These are phyloP conservation scores for Psephotus haematonotus DNA, from an alignment of 2,113 vertebrate genomes.

Conservation along the genomic window DNA sequence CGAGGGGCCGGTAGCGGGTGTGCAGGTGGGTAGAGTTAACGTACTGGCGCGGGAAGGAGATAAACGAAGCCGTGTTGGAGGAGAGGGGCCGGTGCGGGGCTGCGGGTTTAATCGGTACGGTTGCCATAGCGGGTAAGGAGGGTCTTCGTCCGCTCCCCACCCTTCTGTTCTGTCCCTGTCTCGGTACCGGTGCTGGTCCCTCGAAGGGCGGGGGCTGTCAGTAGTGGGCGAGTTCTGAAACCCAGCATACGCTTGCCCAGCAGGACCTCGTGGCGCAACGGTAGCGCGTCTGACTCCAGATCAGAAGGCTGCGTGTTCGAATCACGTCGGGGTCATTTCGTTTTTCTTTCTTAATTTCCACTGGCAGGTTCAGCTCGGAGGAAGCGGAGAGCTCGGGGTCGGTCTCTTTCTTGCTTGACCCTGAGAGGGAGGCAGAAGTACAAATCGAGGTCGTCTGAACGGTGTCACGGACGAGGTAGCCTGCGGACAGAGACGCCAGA, in stretches of 20 bases:
- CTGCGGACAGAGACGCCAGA: neutral
- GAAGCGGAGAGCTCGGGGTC: fast-evolving
- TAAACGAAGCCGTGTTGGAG: neutral
- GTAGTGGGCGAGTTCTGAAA: neutral
- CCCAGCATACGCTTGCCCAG: fast-evolving
- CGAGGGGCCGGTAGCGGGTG: neutral
- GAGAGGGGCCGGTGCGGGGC: neutral
- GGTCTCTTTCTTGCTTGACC: too few relatives aligned
- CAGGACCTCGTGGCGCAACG: conserved; percentile 78
- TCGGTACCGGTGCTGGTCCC: fast-evolving
- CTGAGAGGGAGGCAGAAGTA: neutral
- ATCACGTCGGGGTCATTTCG: conserved; percentile 75
- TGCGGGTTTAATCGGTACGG: neutral
- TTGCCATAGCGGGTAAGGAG: fast-evolving
- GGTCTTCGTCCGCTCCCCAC: fast-evolving
- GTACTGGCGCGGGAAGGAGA: neutral
- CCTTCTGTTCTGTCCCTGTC: too few relatives aligned
- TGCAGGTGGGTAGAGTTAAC: neutral
- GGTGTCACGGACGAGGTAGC: too few relatives aligned
- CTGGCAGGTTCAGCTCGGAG: fast-evolving
- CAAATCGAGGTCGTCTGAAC: too few relatives aligned
- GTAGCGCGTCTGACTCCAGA: conserved; percentile 80
- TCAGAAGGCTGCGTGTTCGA: conserved; percentile 82
- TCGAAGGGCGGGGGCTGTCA: fast-evolving
- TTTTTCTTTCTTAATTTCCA: fast-evolving